Evolutionary conservation across 1,140 invertebrate genomes (phyloP), one percentile per base, ranked within the genome.

Genomic region (Drosophila serrata): DNA sequence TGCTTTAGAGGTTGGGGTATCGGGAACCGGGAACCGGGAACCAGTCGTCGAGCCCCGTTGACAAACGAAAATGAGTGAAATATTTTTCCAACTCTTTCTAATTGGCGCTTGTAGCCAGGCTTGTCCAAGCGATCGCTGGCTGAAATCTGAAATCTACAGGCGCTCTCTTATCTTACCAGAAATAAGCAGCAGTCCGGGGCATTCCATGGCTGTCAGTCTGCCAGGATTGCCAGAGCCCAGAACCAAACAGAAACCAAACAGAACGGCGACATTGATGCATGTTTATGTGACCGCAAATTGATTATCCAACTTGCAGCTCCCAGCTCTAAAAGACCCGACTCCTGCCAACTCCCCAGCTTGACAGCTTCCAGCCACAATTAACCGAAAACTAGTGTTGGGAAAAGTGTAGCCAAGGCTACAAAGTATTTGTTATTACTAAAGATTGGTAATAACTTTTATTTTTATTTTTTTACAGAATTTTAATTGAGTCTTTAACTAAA

Each of bases 271-370:
- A 79, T 84, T 90, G 85, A 81, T 84, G 81, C 81, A 90, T 81
- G 85, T 81, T 90, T 78, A 85, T 90, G 78, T 75, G 75, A 90
- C 80, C 79, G 69, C 85, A 90, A 88, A 90, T 90, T 85, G 86
- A 90, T 90, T 90, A 75, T 80, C 69, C 69, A 58, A 42, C 45
- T 61, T 56, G 56, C 58, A 70, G 43, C 39, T 53, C 29, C 13
- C 43, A 55, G 22, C 51, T 57, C 48, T n/a, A 35, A 46, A 59
- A 79, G 64, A 59, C 49, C 27, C 31, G 46, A 22, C 43, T n/a
- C n/a, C n/a, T 59, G 6, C 39, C 39, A 29, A 22, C 45, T 63
- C 29, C 29, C 33, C 60, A 59, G 35, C 33, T 29, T 49, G 63
- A 67, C 68, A 79, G 68, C 57, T 75, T 82, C 40, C 33, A 57